Base-by-base conservation (phyloP, 2,888 invertebrate species). In the Agonopterix arenella region DNA sequence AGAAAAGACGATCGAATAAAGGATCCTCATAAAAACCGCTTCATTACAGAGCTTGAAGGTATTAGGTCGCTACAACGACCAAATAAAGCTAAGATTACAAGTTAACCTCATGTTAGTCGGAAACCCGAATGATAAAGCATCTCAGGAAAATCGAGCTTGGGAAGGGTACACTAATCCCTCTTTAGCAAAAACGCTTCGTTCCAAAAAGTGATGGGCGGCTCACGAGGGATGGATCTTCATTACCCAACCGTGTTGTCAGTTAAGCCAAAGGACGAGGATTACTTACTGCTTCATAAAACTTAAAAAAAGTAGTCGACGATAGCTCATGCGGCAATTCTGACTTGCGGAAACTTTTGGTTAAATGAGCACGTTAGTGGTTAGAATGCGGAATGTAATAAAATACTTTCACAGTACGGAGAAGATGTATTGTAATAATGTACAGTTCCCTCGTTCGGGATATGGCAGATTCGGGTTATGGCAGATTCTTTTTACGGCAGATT, bases 1-100 rank as follows among this genome's bases (percentile, higher is more conserved):
- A 58, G 59, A 63, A 62, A 63, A 60, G 58, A 68, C 68, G 73
- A 76, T 74, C 68, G 70, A 77, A 80, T 76, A 72, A 76, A 71
- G 74, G 74, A 73, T 70, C 70, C 68, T 72, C 74, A 78, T 77
- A 81, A 82, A 84, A 79, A 80, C 71, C 69, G 68, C 73, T 82
- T 86, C 78, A 84, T 85, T 83, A 84, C 79, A 58, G 69, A 74
- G 71, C 75, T 78, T 71, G 74, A 69, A 73, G 76, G 79, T 68
- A 84, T 85, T 86, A 85, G 82, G 80, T 76, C 73, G 72, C 68
- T 80, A 83, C 79, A 84, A 77, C 75, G 83, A 69, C 77, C 81
- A 81, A 85, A 85, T 85, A 88, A 88, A 86, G 84, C 85, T 84
- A 83, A 89, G 89, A 88, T 89, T 86, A 88, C 86, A 88, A 86